Evolutionary conservation across 1,140 invertebrate genomes (phyloP), one percentile per base, ranked within the genome.

Genomic region (Pachyrhynchus sulphureomaculatus): DNA sequence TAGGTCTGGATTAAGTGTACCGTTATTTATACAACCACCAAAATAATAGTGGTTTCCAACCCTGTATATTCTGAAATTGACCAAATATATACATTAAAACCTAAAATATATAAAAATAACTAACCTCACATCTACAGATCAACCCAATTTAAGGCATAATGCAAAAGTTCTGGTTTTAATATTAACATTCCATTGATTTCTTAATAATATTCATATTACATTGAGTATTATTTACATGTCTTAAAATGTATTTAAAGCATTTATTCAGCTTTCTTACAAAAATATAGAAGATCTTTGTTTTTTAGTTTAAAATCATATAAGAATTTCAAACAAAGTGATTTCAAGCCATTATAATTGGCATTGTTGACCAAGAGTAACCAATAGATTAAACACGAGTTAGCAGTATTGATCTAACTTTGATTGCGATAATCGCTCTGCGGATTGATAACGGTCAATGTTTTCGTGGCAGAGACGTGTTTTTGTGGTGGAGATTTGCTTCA

Each of bases 161-260:
- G 47, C 42, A 52, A 64, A 54, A 17, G 33, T 51, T 53, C 34
- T 47, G 36, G 26, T 29, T 49, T 62, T 56, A 58, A 52, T 62
- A 51, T 66, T 55, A 62, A 66, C 54, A 66, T 57, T 57, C 65
- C 59, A 66, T 59, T 57, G 49, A 47, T 45, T 4, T 45, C 39
- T 44, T 58, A 58, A 58, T 17, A n/a, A 56, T 56, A 54, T n/a
- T 26, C 42, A 34, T 60, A 13, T 49, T 49, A 45, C 26, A 59
- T 15, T 48, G 44, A 39, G 36, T 48, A 59, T 24, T 59, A 59
- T 59, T 24, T 59, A 59, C 56, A 59, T 15, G 34, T 56, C 26
- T 45, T 49, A 24, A 13, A 23, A 12, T 23, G 33, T 23, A 39
- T 34, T 60, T 60, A 60, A 60, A 60, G 57, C 57, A 60, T 60